Evolutionary conservation across 2,797 vertebrate species (phyloP), one percentile per base, ranked within the genome.

Genomic region (Gadopsis marmoratus): DNA sequence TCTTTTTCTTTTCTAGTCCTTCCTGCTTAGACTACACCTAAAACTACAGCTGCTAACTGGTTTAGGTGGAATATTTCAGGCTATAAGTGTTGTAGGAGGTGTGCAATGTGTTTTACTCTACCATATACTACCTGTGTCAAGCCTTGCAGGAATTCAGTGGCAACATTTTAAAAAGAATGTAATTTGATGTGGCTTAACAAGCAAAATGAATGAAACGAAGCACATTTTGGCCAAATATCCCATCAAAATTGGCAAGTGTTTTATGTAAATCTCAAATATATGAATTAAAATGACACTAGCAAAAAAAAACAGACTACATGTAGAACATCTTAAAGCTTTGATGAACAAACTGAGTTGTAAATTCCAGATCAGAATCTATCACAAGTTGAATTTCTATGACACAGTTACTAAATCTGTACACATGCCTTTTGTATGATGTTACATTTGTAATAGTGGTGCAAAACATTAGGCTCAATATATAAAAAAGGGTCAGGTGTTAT

Each of bases 401-500:
- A 14, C 21, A 26, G 1, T 21, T 9, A 9, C 29, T 37, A 4
- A 54, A 53, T 33, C n/a, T 31, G 12, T 54, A 29, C 29, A 17
- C 45, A 37, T 65, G 37, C 41, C 55, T 48, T 53, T 50, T 71
- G 41, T 23, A 63, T 75, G 62, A 67, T 13, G 16, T 35, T 35
- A 35, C 33, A 35, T 65, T 74, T 39, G 26, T 13, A 73, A 31
- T 39, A 64, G 29, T 74, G 53, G 21, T 59, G 69, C 19, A 39
- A 59, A 67, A 31, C 37, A 51, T 51, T 37, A 43, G 4, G 29
- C 17, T 37, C 21, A 12, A 53, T 31, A 11, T 29, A 23, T 48
- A 0, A 64, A 39, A 39, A 31, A 19, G 9, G 8, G 2, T 35
- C 10, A 39, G 50, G 16, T 1, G 4, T 62, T 39, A 29, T 16